Evolutionary conservation across 2,888 invertebrate species (phyloP).

Genomic region (Anaspis maculata): DNA sequence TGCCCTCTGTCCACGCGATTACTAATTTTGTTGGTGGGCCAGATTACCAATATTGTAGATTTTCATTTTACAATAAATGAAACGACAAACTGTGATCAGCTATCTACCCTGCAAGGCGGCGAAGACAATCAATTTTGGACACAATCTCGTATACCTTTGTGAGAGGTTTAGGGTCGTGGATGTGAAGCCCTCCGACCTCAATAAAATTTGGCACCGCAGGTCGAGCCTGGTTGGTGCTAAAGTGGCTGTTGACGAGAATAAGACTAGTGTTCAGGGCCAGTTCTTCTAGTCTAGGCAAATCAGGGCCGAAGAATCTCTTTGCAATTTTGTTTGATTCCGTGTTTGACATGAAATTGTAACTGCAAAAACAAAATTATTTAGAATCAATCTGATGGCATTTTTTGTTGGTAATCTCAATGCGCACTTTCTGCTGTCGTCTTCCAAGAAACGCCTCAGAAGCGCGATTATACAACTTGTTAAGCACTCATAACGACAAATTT

Average conservation of each 20-base stretch:
- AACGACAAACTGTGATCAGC: too few relatives aligned
- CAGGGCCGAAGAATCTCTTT: slow-evolving; percentile 45
- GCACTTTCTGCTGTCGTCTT: too few relatives aligned
- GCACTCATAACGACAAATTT: too few relatives aligned
- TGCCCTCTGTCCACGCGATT: too few relatives aligned
- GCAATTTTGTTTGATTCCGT: slow-evolving; percentile 39
- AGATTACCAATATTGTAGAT: too few relatives aligned
- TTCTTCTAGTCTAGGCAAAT: slow-evolving; percentile 41
- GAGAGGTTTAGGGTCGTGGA: slow-evolving; percentile 40
- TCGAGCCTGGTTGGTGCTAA: slow-evolving; percentile 49
- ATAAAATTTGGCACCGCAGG: slow-evolving; percentile 48
- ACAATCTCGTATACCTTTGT: slow-evolving; percentile 36
- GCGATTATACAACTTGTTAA: too few relatives aligned
- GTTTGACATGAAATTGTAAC: slow-evolving; percentile 11
- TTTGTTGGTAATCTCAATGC: too few relatives aligned
- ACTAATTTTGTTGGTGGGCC: too few relatives aligned
- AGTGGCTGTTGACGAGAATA: slow-evolving; percentile 49
- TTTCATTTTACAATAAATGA: too few relatives aligned
- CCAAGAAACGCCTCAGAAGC: too few relatives aligned
- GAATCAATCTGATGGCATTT: not conserved
- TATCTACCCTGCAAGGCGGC: too few relatives aligned
- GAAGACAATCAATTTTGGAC: not conserved
- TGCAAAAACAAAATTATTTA: slow-evolving; percentile 6
- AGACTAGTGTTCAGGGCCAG: slow-evolving; percentile 48
- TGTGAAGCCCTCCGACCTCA: slow-evolving; percentile 51